A percentile compares a stretch with the other conserved stretches of the same genome.
Evolutionary conservation across 2,113 vertebrate species (phyloP).

Genomic region (Serinus canaria): DNA sequence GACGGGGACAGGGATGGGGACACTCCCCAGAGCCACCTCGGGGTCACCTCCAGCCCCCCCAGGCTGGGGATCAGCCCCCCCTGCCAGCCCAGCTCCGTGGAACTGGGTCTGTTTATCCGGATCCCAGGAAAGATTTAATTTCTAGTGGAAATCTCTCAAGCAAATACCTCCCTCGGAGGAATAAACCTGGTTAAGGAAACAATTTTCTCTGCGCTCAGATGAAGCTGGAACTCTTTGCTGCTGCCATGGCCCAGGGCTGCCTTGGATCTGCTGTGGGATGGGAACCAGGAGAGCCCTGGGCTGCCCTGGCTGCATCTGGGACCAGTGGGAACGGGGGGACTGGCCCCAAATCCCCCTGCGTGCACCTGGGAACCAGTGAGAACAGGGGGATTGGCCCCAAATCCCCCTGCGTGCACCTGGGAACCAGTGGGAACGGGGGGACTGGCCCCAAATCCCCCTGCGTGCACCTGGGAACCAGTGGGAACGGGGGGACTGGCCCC

Average conservation of each 20-base stretch:
- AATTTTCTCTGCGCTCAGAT: slow-evolving; percentile 1
- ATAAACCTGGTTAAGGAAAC: slow-evolving; percentile 54
- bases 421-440: not conserved
- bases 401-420: fast-evolving
- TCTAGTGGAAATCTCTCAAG: slow-evolving; percentile 27
- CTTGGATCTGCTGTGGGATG: fast-evolving
- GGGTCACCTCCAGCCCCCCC: not conserved
- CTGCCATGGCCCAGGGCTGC: not conserved
- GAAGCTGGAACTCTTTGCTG: not conserved
- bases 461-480: not conserved
- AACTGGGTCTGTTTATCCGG: not conserved
- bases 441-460: no score
- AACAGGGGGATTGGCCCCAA: no score
- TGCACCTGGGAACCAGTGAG: no score
- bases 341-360: not conserved
- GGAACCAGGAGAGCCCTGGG: not conserved
- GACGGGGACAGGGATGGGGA: not conserved
- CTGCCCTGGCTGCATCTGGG: not conserved
- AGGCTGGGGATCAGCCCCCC: not conserved
- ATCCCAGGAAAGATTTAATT: slow-evolving; percentile 32
- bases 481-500: not conserved
- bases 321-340: fast-evolving
- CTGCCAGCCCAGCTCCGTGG: not conserved
- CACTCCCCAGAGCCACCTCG: not conserved
- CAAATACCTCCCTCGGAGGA: slow-evolving; percentile 50